Conservation (phyloP, 2,888 invertebrate species). For the Magallana nippona region DNA sequence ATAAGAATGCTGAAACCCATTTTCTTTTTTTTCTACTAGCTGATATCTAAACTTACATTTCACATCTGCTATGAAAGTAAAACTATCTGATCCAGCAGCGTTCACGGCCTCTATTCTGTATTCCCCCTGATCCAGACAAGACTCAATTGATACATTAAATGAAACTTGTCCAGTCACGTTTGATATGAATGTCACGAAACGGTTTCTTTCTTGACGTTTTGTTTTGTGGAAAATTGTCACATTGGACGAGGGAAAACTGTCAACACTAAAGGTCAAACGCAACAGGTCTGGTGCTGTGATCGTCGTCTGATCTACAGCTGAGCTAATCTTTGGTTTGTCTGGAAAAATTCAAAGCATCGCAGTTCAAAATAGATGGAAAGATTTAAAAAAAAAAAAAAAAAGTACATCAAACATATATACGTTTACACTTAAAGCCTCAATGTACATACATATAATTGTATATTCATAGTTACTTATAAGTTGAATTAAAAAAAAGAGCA, state of each 20-base stretch:
- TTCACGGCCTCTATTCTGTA: not conserved
- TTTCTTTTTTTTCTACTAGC: too few relatives aligned
- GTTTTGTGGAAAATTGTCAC: not conserved
- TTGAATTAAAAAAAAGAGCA: too few relatives aligned
- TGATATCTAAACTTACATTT: not conserved
- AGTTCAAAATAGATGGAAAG: too few relatives aligned
- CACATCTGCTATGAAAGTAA: not conserved
- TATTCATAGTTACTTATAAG: too few relatives aligned
- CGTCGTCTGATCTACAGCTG: not conserved
- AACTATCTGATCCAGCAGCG: not conserved
- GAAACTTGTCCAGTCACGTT: not conserved
- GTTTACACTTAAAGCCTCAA: too few relatives aligned
- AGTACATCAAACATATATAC: too few relatives aligned
- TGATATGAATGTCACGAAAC: not conserved
- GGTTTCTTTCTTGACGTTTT: too few relatives aligned
- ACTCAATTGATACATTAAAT: not conserved
- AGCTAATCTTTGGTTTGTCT: not conserved
- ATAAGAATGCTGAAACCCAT: too few relatives aligned
- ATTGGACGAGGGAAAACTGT: not conserved
- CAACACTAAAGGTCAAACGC: not conserved
- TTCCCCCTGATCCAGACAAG: not conserved
- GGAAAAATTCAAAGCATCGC: not conserved
- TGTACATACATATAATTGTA: too few relatives aligned
- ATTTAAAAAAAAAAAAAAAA: too few relatives aligned
- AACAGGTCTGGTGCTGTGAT: not conserved